Conservation (phyloP, 2,888 invertebrate species). For the Pelosia muscerda region DNA sequence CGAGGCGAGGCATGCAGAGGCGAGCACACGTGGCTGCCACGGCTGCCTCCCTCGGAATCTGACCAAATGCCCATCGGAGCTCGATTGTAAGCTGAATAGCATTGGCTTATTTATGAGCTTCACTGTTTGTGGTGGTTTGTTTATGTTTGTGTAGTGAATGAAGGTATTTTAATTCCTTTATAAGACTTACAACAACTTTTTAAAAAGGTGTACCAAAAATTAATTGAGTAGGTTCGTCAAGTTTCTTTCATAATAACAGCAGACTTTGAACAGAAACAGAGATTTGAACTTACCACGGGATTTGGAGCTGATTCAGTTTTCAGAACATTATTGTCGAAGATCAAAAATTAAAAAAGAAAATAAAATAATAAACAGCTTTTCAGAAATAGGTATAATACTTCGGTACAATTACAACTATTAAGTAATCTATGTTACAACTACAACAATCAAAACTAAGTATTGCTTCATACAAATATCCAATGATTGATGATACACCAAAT, state of each 20-base stretch:
- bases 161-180: constrained; percentile 36
- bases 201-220: too few species aligned
- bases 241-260: neutral
- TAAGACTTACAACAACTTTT: neutral
- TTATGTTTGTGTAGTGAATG: neutral
- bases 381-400: too few species aligned
- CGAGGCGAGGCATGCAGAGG: constrained; percentile 80
- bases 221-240: neutral
- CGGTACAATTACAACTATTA: neutral
- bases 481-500: neutral
- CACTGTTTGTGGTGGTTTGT: constrained; percentile 57
- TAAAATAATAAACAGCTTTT: neutral
- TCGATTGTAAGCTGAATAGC: constrained; percentile 83
- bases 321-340: neutral
- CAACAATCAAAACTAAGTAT: neutral
- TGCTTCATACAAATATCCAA: neutral
- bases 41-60: constrained; percentile 82
- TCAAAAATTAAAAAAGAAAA: neutral
- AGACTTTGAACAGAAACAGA: too few species aligned
- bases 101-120: constrained; percentile 79
- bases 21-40: constrained; percentile 83
- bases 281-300: neutral
- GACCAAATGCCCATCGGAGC: constrained; percentile 84
- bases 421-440: neutral
- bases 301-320: neutral